Base-by-base conservation (phyloP, 2,797 vertebrate genomes). In the Neosalanx taihuensis region DNA sequence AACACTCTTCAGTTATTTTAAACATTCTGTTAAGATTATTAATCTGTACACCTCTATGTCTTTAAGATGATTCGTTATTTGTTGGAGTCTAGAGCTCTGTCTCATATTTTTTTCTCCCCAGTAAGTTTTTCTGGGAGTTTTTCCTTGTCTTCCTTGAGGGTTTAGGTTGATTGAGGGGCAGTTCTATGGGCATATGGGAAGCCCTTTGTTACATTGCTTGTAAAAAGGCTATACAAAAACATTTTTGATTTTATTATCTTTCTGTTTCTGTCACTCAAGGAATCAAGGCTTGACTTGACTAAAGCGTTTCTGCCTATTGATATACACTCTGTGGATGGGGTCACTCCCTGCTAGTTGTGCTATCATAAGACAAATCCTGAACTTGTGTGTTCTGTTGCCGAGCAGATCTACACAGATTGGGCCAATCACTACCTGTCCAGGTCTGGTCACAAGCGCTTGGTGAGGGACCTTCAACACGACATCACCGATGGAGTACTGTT, bases 321-420 rank as follows among this genome's bases (percentile, higher is more conserved):
- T 35, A 18, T 37, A 20, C 9, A 18, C 33, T 66, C 49, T 67
- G 23, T 26, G 23, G 23, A 26, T 26, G 23, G 23, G 23, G 23
- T 26, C 9, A 18, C 33, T 66, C 49, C 53, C 12, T 66, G 29
- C 63, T 60, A 26, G 23, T 10, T 60, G 58, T 46, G 17, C 2
- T 56, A 56, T 56, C 15, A 56, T 46, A 46, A 12, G 20, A 61
- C 20, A 26, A 10, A 29, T 61, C 7, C 20, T 61, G 51, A 56
- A 56, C 59, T 26, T 61, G 23, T 10, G 59, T 61, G 20, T 61
- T 61, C 6, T 29, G 13, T 57, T 59, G 63, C 68, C 49, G 67
- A 13, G 79, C 85, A 96, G 94, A 95, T 96, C 91, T 96, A 96
- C 86, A 96, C 94, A 26, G 95, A 96, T 89, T 96, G 95, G 95